Evolutionary conservation across 2,113 vertebrate genomes (phyloP).

Genomic region (Catharus bicknelli): DNA sequence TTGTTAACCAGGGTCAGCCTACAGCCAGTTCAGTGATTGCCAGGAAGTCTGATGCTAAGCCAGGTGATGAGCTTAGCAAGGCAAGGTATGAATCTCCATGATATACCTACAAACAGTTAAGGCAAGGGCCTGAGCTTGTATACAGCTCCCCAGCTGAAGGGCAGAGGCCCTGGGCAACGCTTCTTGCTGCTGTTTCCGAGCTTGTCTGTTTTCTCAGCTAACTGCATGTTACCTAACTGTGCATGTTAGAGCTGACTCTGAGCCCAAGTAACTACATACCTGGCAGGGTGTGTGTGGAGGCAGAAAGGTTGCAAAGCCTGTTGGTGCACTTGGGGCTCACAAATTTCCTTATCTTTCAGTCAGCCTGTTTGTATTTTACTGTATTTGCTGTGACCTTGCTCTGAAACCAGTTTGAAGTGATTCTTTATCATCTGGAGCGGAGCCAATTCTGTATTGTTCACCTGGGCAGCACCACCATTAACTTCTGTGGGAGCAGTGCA

Average conservation of each 20-base stretch:
- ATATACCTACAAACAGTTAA: neutral
- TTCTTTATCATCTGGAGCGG: neutral
- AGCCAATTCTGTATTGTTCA: neutral
- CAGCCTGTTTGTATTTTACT: neutral
- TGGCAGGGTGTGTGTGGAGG: neutral
- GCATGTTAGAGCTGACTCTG: neutral
- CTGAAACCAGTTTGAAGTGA: neutral
- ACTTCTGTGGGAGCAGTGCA: neutral
- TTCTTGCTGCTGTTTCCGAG: neutral
- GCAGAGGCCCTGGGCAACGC: neutral
- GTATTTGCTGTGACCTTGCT: neutral
- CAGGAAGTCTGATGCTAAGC: neutral
- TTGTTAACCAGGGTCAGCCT: neutral
- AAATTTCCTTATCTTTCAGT: slow-evolving; percentile 18
- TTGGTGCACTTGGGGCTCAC: neutral
- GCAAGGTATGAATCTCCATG: neutral
- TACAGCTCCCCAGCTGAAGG: neutral
- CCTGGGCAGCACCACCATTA: neutral
- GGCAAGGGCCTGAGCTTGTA: neutral
- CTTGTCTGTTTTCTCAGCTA: neutral
- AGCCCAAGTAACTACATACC: neutral
- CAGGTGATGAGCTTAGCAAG: neutral
- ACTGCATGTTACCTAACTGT: neutral
- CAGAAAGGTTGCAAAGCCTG: slow-evolving; percentile 6
- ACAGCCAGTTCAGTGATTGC: neutral